phyloP scores from a whole-genome alignment of 2,113 vertebrate species.

The Istiophorus platypterus region DNA sequence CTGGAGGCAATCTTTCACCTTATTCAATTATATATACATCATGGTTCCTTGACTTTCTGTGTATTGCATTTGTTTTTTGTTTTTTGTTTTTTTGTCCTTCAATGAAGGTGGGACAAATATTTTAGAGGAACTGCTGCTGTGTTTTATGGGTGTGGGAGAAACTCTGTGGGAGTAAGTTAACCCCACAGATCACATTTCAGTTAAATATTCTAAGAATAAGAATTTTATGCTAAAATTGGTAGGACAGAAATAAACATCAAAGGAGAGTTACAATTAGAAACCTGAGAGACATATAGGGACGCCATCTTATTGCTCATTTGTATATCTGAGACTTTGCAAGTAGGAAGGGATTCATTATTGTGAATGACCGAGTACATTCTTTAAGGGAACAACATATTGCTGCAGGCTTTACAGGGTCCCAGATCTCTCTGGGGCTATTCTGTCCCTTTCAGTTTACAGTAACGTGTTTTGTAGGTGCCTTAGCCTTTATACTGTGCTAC shows the following conservation, averaged over 20 bases:
- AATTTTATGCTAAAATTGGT: slow-evolving; percentile 5
- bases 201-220: slow-evolving; percentile 8
- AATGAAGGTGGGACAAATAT: neutral
- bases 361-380: slow-evolving; percentile 27
- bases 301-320: slow-evolving; percentile 24
- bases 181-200: neutral
- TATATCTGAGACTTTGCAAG: slow-evolving; percentile 25
- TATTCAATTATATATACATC: neutral
- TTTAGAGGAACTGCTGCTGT: neutral
- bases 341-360: slow-evolving; percentile 19
- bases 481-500: slow-evolving; percentile 14
- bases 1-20: neutral
- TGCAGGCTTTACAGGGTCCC: neutral
- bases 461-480: neutral
- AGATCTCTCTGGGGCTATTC: slow-evolving; percentile 4
- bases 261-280: neutral
- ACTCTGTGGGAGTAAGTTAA: neutral
- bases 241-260: slow-evolving; percentile 1
- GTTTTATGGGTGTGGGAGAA: too few relatives aligned
- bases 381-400: slow-evolving; percentile 27
- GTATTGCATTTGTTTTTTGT: too few relatives aligned
- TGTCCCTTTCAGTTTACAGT: neutral
- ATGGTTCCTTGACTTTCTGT: neutral
- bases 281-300: slow-evolving; percentile 8
- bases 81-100: neutral